Conservation (phyloP, 2,797 vertebrate genomes). For the Phylloscopus collybita region DNA sequence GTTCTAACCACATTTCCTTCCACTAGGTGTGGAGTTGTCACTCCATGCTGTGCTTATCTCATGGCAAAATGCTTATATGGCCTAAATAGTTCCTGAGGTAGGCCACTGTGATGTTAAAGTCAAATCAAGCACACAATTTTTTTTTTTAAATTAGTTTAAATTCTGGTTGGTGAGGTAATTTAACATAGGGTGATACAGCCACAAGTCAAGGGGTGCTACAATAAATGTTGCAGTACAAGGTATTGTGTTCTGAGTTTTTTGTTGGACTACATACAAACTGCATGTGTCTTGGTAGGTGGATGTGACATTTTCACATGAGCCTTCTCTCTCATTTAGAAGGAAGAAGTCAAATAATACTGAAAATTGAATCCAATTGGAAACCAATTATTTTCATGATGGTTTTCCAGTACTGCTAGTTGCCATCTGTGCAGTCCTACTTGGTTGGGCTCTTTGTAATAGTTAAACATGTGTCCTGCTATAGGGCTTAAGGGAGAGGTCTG, state of each 20-base stretch:
- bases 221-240: not conserved
- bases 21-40: not conserved
- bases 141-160: not conserved
- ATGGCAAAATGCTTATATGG: not conserved
- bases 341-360: not conserved
- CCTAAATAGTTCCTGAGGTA: not conserved
- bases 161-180: not conserved
- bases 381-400: not conserved
- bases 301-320: not conserved
- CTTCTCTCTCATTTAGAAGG: not conserved
- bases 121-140: not conserved
- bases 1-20: not conserved
- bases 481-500: not conserved
- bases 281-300: not conserved
- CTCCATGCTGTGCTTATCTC: not conserved
- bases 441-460: not conserved
- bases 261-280: rapidly evolving
- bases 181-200: not conserved
- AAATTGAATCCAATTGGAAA: not conserved
- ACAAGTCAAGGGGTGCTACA: not conserved
- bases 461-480: not conserved
- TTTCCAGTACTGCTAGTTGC: not conserved
- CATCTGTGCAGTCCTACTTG: not conserved
- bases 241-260: not conserved
- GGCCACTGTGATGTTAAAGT: not conserved